Conservation (phyloP, 2,113 vertebrate genomes). For the Cheirogaleus medius region DNA sequence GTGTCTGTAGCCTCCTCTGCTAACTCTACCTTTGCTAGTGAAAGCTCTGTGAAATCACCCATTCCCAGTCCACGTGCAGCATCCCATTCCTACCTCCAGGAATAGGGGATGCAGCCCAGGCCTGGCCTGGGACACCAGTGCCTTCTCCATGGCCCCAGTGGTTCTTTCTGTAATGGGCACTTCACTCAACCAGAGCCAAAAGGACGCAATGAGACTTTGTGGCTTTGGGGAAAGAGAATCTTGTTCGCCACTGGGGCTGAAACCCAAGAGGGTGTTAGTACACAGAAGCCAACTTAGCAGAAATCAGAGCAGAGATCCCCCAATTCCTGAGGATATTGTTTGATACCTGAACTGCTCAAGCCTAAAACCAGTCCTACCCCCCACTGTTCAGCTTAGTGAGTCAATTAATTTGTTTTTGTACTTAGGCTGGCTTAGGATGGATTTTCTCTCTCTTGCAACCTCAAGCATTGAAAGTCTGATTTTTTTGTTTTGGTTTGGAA, state of each 20-base stretch:
- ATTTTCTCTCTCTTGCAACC: neutral
- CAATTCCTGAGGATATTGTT: neutral
- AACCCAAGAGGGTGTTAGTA: neutral
- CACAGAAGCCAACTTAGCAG: neutral
- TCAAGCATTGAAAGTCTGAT: neutral
- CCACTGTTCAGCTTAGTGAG: neutral
- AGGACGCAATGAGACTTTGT: neutral
- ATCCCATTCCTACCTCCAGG: neutral
- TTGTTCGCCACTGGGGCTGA: neutral
- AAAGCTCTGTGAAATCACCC: neutral
- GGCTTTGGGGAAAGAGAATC: neutral
- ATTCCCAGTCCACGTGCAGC: rapidly evolving
- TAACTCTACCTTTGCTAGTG: neutral
- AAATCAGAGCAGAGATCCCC: neutral
- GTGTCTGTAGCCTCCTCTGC: neutral
- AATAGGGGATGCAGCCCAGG: neutral
- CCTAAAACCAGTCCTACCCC: neutral
- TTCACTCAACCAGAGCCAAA: neutral
- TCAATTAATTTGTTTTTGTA: neutral
- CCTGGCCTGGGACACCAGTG: neutral
- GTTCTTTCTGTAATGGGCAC: neutral
- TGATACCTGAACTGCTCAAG: neutral
- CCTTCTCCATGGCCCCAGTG: neutral
- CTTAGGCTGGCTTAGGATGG: neutral
- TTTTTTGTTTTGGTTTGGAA: neutral